Base-by-base conservation (phyloP, 2,113 vertebrate genomes). In the Lepisosteus oculatus region DNA sequence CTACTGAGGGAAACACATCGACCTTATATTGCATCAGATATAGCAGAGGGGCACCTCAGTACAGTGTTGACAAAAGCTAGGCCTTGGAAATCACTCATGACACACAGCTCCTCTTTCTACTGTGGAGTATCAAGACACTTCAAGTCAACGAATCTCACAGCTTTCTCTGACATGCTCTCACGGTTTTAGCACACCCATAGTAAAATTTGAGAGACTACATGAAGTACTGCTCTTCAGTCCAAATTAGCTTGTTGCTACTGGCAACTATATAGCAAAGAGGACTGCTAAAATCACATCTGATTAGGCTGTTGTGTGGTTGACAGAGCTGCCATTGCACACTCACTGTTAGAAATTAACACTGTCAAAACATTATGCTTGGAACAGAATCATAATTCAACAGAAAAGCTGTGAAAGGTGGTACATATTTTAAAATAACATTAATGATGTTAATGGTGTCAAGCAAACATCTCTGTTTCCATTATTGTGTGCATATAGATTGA, bases 221-320 rank as follows among this genome's bases (percentile, higher is more conserved):
- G 11, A 43, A 43, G 65, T n/a, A n/a, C 65, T 44, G 42, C 55
- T 47, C 55, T 29, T 11, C 44, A 57, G 55, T 68, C 61, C 67
- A 74, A 78, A 80, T 73, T 67, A 61, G 45, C 63, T 55, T 29
- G 55, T 72, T 76, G 44, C 70, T 55, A 55, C 9, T 44, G 70
- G 61, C 57, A 74, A 61, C 57, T 14, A 12, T 47, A 8, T n/a
- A 0, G 41, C 13, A 55, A 59, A 62, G 66, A 17, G 59, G 72
- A 66, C 44, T 59, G 14, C n/a, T 63, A 3, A 61, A 74, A 65
- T 54, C 70, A 6, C 59, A 13, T 61, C 15, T 45, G 69, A 45
- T 61, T 15, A n/a, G 5, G 15, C 45, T 68, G 51, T 13, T 13
- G 5, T 47, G 59, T 64, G 42, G 43, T 3, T 64, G 15, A 15